Conservation (phyloP, 1,140 invertebrate genomes). For the Dinoponera quadriceps region DNA sequence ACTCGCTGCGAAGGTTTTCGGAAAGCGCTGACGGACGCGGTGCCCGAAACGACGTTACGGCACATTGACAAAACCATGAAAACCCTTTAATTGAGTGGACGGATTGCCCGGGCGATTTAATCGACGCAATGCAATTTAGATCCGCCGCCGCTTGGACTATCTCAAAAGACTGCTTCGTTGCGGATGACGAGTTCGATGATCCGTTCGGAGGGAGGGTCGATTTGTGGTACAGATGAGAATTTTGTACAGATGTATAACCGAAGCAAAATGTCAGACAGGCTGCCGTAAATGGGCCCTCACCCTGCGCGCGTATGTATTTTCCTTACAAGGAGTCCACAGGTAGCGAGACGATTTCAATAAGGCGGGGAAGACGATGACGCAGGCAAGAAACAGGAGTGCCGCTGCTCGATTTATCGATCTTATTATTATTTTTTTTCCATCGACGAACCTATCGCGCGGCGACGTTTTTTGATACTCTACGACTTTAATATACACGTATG, state of each 20-base stretch:
- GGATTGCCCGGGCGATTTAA: background rate
- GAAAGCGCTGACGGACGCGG: constrained; percentile 87
- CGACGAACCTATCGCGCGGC: too few relatives aligned
- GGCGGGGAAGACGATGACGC: background rate
- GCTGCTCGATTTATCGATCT: background rate
- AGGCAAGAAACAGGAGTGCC: background rate
- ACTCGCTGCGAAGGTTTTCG: constrained; percentile 88
- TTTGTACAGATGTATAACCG: constrained; percentile 24
- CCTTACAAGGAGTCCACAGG: constrained; percentile 16
- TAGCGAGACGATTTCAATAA: constrained; percentile 22
- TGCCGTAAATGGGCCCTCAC: constrained; percentile 15
- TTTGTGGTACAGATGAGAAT: constrained; percentile 28
- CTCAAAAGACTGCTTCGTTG: constrained; percentile 43
- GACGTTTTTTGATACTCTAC: background rate
- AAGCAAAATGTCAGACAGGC: constrained; percentile 22
- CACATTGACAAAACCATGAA: constrained; percentile 90
- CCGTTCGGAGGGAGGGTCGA: background rate
- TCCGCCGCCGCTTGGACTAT: constrained; percentile 2
- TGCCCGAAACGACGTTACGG: constrained; percentile 88
- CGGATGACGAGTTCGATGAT: constrained; percentile 15
- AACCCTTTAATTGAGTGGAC: constrained; percentile 83
- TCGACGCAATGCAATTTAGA: background rate
- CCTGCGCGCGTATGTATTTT: constrained; percentile 23
- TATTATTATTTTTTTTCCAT: constrained; percentile 4
- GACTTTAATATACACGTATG: constrained; percentile 1